Base-by-base conservation (phyloP, 2,797 vertebrate genomes). In the Macropus fuliginosus region DNA sequence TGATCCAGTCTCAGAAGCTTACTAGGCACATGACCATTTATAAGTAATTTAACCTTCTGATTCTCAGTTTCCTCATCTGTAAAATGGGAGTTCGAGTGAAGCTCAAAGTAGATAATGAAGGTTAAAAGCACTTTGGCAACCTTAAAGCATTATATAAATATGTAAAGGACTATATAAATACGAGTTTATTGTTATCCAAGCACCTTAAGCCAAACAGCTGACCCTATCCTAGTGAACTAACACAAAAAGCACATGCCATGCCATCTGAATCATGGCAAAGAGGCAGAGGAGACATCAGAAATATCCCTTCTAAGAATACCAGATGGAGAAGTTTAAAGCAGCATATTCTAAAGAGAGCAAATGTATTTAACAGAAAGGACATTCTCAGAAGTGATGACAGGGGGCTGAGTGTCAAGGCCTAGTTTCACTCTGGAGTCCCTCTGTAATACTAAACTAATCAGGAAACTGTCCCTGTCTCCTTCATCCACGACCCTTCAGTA, bases 381-480 rank as follows among this genome's bases (percentile, higher is more conserved):
- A 87, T 27, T 2, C 74, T 87, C 74, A 87, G 74, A 87, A 87
- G 74, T 50, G 74, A 40, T 87, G 74, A 50, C 74, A 87, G 74
- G 74, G 74, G 40, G 74, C 40, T 50, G 74, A 87, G 40, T 87
- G 74, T 87, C 74, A 87, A 46, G 74, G 40, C 74, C 74, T 27
- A 50, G 74, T 87, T 87, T 87, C 74, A 87, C 40, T 50, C 74
- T 50, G 40, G 74, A 87, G 74, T 27, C 40, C 24, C 21, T 87
- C 74, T 87, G 74, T 87, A 87, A 87, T 46, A 50, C 74, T 87
- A 87, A 87, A 87, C 40, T 87, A 87, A 87, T 87, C 74, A 87
- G 40, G 74, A 87, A 87, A 87, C 74, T 87, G 74, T 50, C 74
- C 74, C 74, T 87, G 40, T 87, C 74, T 50, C 40, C 74, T 87